Evolutionary conservation across 1,140 invertebrate species (phyloP), one percentile per base, ranked within the genome.

Genomic region (Caerostris darwini): DNA sequence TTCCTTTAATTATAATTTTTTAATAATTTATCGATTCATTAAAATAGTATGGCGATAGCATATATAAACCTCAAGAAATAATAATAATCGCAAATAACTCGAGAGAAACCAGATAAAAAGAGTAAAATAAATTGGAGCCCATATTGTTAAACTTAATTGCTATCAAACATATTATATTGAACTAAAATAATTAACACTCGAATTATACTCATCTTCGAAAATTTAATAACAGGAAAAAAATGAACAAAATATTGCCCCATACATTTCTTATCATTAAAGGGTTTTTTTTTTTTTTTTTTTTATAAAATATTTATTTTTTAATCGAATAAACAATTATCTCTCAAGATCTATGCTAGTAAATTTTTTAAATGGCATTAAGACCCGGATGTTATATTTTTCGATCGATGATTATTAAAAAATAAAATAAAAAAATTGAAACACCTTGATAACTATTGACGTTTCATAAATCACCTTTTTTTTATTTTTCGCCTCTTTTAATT

Each of bases 401-500:
- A 4, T 77, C 19, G 50, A 7, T 3, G n/a, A n/a, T n/a, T n/a
- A n/a, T n/a, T n/a, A n/a, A n/a, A n/a, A n/a, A n/a, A n/a, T n/a
- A n/a, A n/a, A n/a, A n/a, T n/a, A n/a, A n/a, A 77, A 77, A 77
- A 50, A 34, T 10, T 10, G 34, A 7, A 77, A 77, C 69, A 77
- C 69, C 69, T 77, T 77, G 69, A 77, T 77, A 77, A 77, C 69
- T 77, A 77, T 77, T 77, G 69, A 77, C 34, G 69, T 77, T 77
- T 77, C 69, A 77, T 77, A 53, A 77, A 77, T 77, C 69, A 77
- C 19, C 50, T 34, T n/a, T n/a, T n/a, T 71, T 77, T 77, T 77
- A 34, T 77, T 50, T 10, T 34, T 77, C 69, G 7, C 19, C 34
- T 12, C 34, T 77, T 77, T 77, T 77, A 77, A 77, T 77, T 77